These are phyloP conservation scores for Meleagris gallopavo DNA, from an alignment of 2,113 vertebrate genomes.

Conservation along the genomic window DNA sequence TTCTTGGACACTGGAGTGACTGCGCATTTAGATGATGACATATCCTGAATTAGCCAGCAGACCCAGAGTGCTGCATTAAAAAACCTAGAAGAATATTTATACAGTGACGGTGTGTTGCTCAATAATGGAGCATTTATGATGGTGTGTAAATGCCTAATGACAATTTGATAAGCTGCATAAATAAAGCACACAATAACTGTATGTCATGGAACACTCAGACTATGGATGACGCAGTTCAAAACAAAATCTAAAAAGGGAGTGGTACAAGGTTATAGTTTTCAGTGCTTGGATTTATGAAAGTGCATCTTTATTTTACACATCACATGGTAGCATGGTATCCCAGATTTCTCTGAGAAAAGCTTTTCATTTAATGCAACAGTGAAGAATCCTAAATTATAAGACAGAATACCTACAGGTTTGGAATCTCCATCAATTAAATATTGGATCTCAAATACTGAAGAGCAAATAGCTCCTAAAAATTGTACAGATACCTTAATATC, in stretches of 20 bases:
- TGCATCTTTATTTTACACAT: neutral
- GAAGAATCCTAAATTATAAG: neutral
- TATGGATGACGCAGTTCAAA: neutral
- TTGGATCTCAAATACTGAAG: neutral
- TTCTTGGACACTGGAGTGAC: neutral
- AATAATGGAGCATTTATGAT: neutral
- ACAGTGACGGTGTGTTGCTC: neutral
- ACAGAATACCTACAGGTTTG: neutral
- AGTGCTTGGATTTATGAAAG: neutral
- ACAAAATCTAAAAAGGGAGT: neutral
- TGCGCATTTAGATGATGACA: neutral
- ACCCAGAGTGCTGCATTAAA: neutral
- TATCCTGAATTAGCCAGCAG: neutral
- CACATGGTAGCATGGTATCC: neutral
- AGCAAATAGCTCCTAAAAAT: neutral
- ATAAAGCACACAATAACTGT: neutral
- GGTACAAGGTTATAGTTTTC: neutral
- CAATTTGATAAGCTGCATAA: neutral
- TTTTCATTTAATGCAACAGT: neutral
- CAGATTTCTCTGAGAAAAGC: neutral
- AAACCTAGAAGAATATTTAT: neutral
- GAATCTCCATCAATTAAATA: neutral
- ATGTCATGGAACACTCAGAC: neutral
- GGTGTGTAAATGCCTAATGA: neutral
- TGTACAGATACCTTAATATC: neutral